These are phyloP conservation scores for Manis crassicaudata DNA, from an alignment of 2,797 vertebrate genomes.

Conservation along the genomic window DNA sequence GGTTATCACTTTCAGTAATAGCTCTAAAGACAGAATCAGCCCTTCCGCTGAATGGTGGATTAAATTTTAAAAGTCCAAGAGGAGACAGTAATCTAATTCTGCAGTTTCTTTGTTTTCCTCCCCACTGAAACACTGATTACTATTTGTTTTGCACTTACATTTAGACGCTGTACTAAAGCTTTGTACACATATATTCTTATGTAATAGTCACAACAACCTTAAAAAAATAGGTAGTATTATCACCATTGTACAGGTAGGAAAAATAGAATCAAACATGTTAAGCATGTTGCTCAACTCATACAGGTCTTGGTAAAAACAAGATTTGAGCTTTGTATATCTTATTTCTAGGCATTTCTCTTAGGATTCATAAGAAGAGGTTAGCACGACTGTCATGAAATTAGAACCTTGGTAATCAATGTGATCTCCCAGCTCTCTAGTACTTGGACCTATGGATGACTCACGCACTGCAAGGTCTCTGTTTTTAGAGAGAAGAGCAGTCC, in stretches of 20 bases:
- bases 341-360: neutral
- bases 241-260: neutral
- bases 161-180: no score
- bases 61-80: neutral
- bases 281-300: neutral
- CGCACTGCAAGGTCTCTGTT: neutral
- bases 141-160: neutral
- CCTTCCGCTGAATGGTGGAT: neutral
- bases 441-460: neutral
- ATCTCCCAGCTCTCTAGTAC: neutral
- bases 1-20: neutral
- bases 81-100: slow-evolving; percentile 35
- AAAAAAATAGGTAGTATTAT: neutral
- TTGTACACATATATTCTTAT: neutral
- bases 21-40: neutral
- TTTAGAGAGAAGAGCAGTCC: neutral
- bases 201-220: neutral
- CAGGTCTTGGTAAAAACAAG: neutral
- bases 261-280: neutral
- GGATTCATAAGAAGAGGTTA: neutral
- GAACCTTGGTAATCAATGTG: neutral
- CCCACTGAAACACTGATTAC: neutral
- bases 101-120: neutral
- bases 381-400: neutral
- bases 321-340: neutral